Conservation (phyloP, 2,888 invertebrate species). For the Nudaria mundana region DNA sequence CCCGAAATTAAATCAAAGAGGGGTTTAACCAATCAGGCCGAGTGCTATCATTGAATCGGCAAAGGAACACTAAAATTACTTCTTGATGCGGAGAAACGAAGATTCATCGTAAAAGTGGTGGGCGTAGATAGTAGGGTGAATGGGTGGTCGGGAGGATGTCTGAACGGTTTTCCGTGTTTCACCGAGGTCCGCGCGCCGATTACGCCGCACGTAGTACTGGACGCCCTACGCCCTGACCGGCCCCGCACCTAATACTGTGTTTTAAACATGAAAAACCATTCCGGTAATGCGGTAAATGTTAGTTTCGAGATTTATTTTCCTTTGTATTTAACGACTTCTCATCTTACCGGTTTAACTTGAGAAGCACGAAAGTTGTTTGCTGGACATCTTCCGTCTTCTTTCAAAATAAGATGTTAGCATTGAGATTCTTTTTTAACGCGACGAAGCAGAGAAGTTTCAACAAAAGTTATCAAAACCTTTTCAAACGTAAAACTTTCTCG, state of each 20-base stretch:
- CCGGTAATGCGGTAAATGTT: conserved; percentile 74
- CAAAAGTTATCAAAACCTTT: too few species aligned
- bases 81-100: conserved; percentile 81
- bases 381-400: too few species aligned
- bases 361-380: too few species aligned
- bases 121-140: conserved; percentile 44
- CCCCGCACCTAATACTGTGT: conserved; percentile 70
- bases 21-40: conserved; percentile 79
- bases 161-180: conserved; percentile 81
- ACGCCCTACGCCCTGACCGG: conserved; percentile 47
- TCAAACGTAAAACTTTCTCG: too few species aligned
- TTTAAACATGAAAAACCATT: conserved; percentile 79
- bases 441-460: too few species aligned
- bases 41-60: conserved; percentile 81
- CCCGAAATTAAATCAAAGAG: conserved; percentile 81
- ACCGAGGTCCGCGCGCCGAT: conserved; percentile 73
- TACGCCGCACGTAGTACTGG: conserved; percentile 70
- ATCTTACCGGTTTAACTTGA: conserved; percentile 36
- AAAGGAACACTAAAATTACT: conserved; percentile 81
- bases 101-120: conserved; percentile 81
- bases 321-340: conserved; percentile 50
- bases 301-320: conserved; percentile 56
- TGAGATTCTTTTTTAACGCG: too few species aligned
- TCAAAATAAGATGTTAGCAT: too few species aligned
- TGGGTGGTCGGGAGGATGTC: conserved; percentile 53